Percentiles rank a stretch among this genome's conserved stretches.
These are phyloP conservation scores for Aspiorhynchus laticeps DNA, from an alignment of 2,113 vertebrate genomes.

Conservation along the genomic window DNA sequence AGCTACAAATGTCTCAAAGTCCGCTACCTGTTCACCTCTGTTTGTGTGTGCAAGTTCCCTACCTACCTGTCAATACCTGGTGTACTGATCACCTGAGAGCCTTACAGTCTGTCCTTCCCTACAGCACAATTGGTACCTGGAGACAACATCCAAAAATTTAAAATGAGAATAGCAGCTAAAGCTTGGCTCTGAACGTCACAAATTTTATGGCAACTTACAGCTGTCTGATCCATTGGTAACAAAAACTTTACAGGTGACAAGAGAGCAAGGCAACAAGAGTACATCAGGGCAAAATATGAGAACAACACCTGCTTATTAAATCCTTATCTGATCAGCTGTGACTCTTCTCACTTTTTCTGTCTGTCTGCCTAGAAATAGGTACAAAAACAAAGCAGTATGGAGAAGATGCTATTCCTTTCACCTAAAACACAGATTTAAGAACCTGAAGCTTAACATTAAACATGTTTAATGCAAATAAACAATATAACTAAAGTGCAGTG, in stretches of 20 bases:
- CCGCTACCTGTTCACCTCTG: constrained; percentile 36
- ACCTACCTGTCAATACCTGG: constrained; percentile 57
- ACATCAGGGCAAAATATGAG: not conserved
- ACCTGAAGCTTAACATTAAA: not conserved
- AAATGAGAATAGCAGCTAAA: constrained; percentile 38
- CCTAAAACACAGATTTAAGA: not conserved
- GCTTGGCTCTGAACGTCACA: not conserved
- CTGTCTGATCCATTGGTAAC: not conserved
- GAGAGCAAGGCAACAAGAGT: not conserved
- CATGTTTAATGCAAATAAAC: not conserved
- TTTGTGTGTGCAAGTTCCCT: constrained; percentile 43
- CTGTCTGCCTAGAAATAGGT: not conserved
- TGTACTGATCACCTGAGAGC: constrained; percentile 57
- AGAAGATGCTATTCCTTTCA: not conserved
- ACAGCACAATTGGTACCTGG: constrained; percentile 56
- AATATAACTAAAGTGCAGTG: not conserved
- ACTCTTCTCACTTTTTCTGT: not conserved
- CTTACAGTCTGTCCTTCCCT: constrained; percentile 56
- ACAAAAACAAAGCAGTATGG: not conserved
- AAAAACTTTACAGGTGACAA: not conserved
- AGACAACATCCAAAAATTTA: constrained; percentile 57
- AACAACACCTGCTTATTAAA: not conserved
- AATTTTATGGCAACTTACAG: not conserved
- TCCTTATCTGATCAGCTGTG: not conserved
- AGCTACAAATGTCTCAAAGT: constrained; percentile 14